Conservation (phyloP, 2,113 vertebrate genomes). For the Pluvialis apricaria region DNA sequence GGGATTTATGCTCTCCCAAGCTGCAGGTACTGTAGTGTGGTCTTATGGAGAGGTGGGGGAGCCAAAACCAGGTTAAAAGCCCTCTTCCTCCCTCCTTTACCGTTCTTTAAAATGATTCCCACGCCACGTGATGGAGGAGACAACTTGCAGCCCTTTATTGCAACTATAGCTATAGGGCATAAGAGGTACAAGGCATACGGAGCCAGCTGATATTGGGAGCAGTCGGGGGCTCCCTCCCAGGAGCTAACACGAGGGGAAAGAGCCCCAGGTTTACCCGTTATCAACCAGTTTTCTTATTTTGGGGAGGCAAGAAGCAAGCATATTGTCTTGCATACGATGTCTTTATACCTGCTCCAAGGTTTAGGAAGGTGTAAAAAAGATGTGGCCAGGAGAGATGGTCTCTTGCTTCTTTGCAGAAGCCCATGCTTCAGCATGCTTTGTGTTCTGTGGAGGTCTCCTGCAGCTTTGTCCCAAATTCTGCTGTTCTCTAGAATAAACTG, state of each 20-base stretch:
- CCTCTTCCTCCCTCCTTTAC: neutral
- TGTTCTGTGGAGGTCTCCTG: neutral
- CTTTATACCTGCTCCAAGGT: neutral
- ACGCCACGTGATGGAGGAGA: rapidly evolving
- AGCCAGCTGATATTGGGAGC: neutral
- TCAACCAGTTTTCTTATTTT: neutral
- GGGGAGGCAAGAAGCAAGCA: neutral
- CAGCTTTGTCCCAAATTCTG: neutral
- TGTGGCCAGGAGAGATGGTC: neutral
- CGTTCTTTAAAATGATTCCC: neutral
- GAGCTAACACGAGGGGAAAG: neutral
- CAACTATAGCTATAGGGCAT: neutral
- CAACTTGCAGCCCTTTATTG: neutral
- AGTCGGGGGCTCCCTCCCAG: neutral
- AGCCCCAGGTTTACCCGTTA: neutral
- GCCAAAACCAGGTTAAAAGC: neutral
- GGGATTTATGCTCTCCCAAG: neutral
- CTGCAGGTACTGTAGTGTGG: neutral
- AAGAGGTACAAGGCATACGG: neutral
- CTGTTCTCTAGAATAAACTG: neutral
- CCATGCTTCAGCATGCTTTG: neutral
- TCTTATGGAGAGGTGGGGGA: neutral
- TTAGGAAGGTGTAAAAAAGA: neutral
- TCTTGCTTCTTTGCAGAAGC: neutral
- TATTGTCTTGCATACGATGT: neutral